Percentiles rank a stretch among this genome's conserved stretches.
phyloP scores from a whole-genome alignment of 1,140 invertebrate genomes.

The Holcopasites calliopsidis region DNA sequence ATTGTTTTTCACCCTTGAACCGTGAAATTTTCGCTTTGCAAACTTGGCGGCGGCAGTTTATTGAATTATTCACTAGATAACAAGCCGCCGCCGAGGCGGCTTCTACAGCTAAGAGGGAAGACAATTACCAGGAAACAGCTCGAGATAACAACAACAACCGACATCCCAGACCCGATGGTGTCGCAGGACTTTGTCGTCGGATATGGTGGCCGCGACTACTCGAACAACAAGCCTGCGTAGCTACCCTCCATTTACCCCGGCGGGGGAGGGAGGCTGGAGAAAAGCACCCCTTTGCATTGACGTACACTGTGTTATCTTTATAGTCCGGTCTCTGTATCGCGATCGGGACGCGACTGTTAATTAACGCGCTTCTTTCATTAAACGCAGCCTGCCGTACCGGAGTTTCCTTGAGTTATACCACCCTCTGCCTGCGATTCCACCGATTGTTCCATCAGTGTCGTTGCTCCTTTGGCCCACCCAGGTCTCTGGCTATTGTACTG shows the following conservation, averaged over 20 bases:
- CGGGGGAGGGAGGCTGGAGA: conserved; percentile 8
- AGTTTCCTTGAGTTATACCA: not conserved
- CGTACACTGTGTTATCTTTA: conserved; percentile 61
- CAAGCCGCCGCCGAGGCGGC: conserved; percentile 53
- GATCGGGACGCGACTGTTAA: conserved; percentile 59
- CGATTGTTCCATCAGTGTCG: not conserved
- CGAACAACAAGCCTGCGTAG: conserved; percentile 43
- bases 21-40: conserved; percentile 66
- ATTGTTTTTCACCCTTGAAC: conserved; percentile 65
- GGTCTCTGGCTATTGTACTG: not conserved
- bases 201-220: conserved; percentile 53
- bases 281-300: conserved; percentile 22
- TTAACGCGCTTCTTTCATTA: conserved; percentile 61
- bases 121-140: conserved; percentile 72
- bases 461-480: not conserved
- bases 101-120: conserved; percentile 59
- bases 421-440: not conserved
- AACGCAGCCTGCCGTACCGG: not conserved
- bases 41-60: conserved; percentile 60
- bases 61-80: conserved; percentile 73
- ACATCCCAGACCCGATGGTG: conserved; percentile 52
- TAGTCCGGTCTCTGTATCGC: conserved; percentile 56
- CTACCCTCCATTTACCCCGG: conserved; percentile 38
- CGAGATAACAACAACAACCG: conserved; percentile 69
- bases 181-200: conserved; percentile 55